Evolutionary conservation across 1,140 invertebrate species (phyloP).

Genomic region (Samia ricini): DNA sequence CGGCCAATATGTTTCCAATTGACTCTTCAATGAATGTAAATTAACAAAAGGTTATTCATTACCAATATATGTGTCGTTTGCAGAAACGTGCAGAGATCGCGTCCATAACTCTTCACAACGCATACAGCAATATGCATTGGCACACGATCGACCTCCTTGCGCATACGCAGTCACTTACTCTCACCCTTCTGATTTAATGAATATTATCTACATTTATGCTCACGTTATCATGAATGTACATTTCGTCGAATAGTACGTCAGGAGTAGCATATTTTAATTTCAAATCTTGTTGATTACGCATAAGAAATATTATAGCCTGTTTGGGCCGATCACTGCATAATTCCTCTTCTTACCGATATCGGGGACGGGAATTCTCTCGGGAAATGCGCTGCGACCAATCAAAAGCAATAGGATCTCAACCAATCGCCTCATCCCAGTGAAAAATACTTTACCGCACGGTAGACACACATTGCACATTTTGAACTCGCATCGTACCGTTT

Average conservation of each 20-base stretch:
- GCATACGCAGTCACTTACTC: background rate
- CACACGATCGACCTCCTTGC: background rate
- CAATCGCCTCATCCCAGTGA: too few relatives aligned
- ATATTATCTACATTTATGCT: too few relatives aligned
- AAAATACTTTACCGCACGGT: too few relatives aligned
- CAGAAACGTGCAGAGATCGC: background rate
- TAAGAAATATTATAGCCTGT: too few relatives aligned
- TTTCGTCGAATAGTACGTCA: background rate
- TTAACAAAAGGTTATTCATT: background rate
- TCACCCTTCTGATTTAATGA: background rate
- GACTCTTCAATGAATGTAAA: background rate
- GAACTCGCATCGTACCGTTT: too few relatives aligned
- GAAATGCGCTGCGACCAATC: too few relatives aligned
- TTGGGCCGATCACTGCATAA: too few relatives aligned
- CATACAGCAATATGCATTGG: background rate
- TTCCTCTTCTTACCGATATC: too few relatives aligned
- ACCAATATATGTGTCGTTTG: background rate
- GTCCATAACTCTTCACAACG: background rate
- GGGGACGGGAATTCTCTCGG: too few relatives aligned
- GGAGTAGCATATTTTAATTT: background rate
- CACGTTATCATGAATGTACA: background rate
- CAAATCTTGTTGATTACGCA: too few relatives aligned
- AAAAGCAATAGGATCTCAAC: too few relatives aligned
- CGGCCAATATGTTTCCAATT: background rate
- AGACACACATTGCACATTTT: too few relatives aligned